phyloP scores from a whole-genome alignment of 2,888 invertebrate genomes.

The Odontothrips loti region DNA sequence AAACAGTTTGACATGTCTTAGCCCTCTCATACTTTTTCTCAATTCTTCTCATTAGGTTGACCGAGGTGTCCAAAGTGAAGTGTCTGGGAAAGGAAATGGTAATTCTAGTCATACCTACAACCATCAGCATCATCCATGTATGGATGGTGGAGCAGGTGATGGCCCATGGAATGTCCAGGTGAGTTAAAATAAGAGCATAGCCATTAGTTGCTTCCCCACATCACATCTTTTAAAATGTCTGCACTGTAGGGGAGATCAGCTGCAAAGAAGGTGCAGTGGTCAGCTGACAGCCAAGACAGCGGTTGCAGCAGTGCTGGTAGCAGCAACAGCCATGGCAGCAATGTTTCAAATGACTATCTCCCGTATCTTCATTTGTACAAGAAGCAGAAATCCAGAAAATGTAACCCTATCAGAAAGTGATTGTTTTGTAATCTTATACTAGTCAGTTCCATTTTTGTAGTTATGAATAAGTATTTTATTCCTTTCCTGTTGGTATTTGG shows the following conservation, averaged over 20 bases:
- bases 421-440: neutral
- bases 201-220: neutral
- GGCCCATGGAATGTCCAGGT: constrained; percentile 13
- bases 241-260: neutral
- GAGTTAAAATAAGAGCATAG: neutral
- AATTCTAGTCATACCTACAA: neutral
- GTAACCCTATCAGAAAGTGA: neutral
- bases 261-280: neutral
- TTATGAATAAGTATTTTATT: neutral
- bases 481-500: too few species aligned
- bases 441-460: neutral
- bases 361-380: neutral
- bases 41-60: neutral
- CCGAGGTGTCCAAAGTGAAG: neutral
- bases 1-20: neutral
- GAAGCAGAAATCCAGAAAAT: neutral
- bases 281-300: neutral
- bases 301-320: neutral
- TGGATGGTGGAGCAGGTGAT: neutral
- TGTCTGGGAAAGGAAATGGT: too few species aligned
- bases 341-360: neutral
- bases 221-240: neutral
- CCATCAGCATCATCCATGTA: neutral
- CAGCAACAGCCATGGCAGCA: neutral
- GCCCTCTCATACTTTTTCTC: neutral